phyloP scores from a whole-genome alignment of 2,113 vertebrate genomes.

The Toxotes chatareus region DNA sequence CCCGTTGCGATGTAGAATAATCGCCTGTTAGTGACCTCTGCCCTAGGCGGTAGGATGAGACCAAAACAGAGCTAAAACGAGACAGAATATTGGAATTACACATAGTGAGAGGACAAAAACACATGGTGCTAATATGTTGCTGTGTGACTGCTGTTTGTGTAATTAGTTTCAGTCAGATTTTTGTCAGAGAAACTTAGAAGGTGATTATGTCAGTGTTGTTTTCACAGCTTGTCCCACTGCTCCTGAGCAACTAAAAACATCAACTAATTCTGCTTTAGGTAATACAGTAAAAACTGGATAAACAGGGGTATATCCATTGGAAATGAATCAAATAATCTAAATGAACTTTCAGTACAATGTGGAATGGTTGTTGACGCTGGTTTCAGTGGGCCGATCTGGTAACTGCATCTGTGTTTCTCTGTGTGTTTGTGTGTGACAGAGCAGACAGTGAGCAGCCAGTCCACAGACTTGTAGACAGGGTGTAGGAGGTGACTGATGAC shows the following conservation, averaged over 20 bases:
- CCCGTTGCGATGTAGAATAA: no score
- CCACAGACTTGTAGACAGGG: conserved; percentile 48
- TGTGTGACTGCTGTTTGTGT: not conserved
- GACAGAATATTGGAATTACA: no score
- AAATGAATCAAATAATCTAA: not conserved
- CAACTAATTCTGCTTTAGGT: not conserved
- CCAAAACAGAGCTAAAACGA: not conserved
- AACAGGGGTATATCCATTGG: not conserved
- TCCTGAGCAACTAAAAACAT: not conserved
- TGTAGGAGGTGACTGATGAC: conserved; percentile 76
- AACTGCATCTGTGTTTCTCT: conserved; percentile 23
- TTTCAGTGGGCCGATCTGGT: conserved; percentile 21
- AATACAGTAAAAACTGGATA: not conserved
- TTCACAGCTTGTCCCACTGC: not conserved
- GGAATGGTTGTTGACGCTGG: not conserved
- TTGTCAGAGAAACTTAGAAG: not conserved
- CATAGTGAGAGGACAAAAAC: no score
- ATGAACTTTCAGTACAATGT: not conserved
- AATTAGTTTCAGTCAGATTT: not conserved
- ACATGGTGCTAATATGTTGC: not conserved
- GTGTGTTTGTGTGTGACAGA: conserved; percentile 43
- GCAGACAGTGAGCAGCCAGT: conserved; percentile 36
- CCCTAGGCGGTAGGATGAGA: not conserved
- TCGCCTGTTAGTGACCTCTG: no score
- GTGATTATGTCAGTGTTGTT: not conserved